Evolutionary conservation across 2,797 vertebrate species (phyloP).

Genomic region (Xyrichtys novacula): DNA sequence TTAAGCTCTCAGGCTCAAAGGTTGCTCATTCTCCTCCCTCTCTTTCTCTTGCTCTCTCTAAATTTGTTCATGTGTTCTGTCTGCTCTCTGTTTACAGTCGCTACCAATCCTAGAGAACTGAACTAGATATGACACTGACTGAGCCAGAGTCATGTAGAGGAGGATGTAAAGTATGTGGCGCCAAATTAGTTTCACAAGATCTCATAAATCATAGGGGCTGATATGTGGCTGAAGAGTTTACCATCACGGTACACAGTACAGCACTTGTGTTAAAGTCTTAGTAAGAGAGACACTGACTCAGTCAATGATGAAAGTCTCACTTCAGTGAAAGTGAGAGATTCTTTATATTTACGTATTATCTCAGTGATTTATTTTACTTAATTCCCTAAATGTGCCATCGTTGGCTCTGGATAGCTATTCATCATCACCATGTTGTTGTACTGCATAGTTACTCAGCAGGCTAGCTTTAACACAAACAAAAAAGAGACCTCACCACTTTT

Average conservation of each 20-base stretch:
- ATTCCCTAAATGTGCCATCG: neutral
- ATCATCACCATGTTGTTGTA: neutral
- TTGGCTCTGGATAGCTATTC: neutral
- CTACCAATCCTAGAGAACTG: slow-evolving; percentile 13
- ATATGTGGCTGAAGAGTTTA: neutral
- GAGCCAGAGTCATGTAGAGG: slow-evolving; percentile 2
- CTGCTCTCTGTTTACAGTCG: slow-evolving; percentile 11
- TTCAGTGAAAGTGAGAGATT: neutral
- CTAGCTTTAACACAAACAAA: neutral
- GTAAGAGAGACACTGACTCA: no score
- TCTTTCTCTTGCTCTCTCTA: slow-evolving; percentile 6
- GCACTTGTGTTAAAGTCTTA: no score
- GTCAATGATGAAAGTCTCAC: no score
- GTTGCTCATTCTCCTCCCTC: slow-evolving; percentile 23
- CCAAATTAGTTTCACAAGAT: neutral
- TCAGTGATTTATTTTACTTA: neutral
- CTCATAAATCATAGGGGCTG: slow-evolving; percentile 2
- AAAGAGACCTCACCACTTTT: neutral
- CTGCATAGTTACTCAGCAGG: neutral
- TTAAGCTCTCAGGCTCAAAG: slow-evolving; percentile 61
- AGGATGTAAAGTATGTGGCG: slow-evolving; percentile 18
- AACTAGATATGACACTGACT: slow-evolving; percentile 8
- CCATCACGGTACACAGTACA: no score
- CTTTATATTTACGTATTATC: neutral
- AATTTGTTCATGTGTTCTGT: slow-evolving; percentile 18